A percentile compares a stretch with the other conserved stretches of the same genome.
Conservation (phyloP, 2,888 invertebrate genomes). For the Drosophila melanosoma region DNA sequence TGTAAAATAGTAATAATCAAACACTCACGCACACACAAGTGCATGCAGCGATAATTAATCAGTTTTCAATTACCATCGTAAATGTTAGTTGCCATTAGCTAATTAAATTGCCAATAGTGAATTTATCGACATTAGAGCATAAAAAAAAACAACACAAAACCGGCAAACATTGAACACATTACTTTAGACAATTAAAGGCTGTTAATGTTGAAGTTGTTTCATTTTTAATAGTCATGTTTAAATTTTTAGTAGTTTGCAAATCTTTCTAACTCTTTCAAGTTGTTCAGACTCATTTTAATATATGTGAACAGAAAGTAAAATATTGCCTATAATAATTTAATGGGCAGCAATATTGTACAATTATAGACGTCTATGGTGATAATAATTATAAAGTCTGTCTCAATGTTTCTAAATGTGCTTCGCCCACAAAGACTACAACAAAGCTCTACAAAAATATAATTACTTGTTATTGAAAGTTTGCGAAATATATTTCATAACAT, state of each 20-base stretch:
- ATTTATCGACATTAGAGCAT: slow-evolving; percentile 27
- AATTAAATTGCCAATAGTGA: slow-evolving; percentile 30
- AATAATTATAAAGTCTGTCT: too few relatives aligned
- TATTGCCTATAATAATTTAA: background rate
- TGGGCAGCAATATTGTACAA: background rate
- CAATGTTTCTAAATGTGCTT: background rate
- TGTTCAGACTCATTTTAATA: background rate
- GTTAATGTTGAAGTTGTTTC: background rate
- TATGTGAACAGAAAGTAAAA: background rate
- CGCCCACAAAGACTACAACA: background rate
- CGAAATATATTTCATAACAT: background rate
- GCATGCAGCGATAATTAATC: slow-evolving; percentile 51
- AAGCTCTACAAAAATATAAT: background rate
- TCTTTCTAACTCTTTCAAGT: background rate
- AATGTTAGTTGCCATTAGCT: slow-evolving; percentile 38
- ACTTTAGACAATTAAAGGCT: slow-evolving; percentile 8
- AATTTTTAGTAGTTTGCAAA: background rate
- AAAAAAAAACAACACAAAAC: slow-evolving; percentile 13
- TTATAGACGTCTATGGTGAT: background rate
- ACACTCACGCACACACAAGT: slow-evolving; percentile 22
- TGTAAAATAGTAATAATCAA: slow-evolving; percentile 10
- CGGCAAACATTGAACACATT: slow-evolving; percentile 5
- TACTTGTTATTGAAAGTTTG: background rate
- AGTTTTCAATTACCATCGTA: slow-evolving; percentile 44
- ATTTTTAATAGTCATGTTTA: background rate